Evolutionary conservation across 2,113 vertebrate species (phyloP).

Genomic region (Loxodonta africana): DNA sequence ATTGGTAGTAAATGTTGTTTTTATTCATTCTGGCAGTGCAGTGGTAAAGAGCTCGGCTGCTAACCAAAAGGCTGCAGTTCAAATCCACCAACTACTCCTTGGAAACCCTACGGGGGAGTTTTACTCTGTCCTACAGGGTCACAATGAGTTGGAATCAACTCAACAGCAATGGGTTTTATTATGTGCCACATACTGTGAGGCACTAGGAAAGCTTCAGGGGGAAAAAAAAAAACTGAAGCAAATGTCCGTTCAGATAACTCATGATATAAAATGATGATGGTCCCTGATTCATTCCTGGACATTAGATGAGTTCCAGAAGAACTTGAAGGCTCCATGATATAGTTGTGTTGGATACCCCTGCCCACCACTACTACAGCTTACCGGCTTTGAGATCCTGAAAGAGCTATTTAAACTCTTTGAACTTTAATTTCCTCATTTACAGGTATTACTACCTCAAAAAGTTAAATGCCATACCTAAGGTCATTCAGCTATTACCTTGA

Average conservation of each 20-base stretch:
- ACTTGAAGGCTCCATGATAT: background rate
- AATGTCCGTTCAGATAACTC: background rate
- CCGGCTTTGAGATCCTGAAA: background rate
- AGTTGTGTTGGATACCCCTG: background rate
- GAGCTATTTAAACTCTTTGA: slow-evolving; percentile 35
- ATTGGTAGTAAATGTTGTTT: slow-evolving; percentile 8
- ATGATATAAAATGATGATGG: background rate
- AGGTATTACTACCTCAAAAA: slow-evolving; percentile 29
- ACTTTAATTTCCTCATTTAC: slow-evolving; percentile 13
- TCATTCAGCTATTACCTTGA: background rate
- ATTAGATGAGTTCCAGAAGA: background rate
- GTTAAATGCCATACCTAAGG: background rate
- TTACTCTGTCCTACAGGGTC: no score
- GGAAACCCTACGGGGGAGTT: no score
- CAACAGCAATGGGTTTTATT: background rate
- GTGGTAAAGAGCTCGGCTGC: no score
- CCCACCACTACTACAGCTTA: background rate
- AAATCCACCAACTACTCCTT: no score
- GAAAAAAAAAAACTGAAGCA: background rate
- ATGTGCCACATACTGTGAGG: background rate
- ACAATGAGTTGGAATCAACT: no score
- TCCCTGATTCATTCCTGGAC: background rate
- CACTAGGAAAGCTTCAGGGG: background rate
- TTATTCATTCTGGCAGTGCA: background rate
- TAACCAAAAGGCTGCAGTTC: no score